Conservation (phyloP, 2,888 invertebrate species). For the Brenthis daphne region DNA sequence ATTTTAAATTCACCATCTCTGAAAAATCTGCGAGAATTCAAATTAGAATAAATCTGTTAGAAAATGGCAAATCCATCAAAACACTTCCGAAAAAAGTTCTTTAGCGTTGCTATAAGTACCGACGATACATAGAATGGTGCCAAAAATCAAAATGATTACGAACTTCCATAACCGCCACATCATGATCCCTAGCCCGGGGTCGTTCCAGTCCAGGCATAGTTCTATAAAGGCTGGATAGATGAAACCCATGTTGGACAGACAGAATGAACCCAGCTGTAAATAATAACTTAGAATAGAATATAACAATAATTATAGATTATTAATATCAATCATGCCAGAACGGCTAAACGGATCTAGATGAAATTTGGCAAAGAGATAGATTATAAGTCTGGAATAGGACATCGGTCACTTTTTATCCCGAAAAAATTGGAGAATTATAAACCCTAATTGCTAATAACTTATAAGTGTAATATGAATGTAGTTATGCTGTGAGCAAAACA, state of each 20-base stretch:
- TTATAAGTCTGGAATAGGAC: too few relatives aligned
- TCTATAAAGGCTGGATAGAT: constrained; percentile 59
- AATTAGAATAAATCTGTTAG: background rate
- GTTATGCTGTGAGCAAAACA: too few relatives aligned
- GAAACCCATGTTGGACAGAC: constrained; percentile 53
- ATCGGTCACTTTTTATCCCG: too few relatives aligned
- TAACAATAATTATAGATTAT: too few relatives aligned
- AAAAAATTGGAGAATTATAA: too few relatives aligned
- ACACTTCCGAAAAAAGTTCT: constrained; percentile 43
- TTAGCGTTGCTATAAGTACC: constrained; percentile 49
- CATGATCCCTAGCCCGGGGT: constrained; percentile 51
- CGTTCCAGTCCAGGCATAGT: constrained; percentile 52
- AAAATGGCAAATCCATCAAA: constrained; percentile 24
- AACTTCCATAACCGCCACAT: constrained; percentile 52
- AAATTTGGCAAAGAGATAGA: too few relatives aligned
- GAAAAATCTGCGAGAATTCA: background rate
- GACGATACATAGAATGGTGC: constrained; percentile 40
- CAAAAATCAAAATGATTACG: constrained; percentile 44
- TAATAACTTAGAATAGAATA: background rate
- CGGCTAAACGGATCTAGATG: too few relatives aligned
- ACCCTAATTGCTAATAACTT: too few relatives aligned
- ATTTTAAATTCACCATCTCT: too few relatives aligned
- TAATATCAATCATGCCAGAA: too few relatives aligned
- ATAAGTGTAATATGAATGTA: too few relatives aligned
- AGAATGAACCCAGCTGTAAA: constrained; percentile 55